Conservation (phyloP, 2,888 invertebrate genomes). For the Athetis lepigone region DNA sequence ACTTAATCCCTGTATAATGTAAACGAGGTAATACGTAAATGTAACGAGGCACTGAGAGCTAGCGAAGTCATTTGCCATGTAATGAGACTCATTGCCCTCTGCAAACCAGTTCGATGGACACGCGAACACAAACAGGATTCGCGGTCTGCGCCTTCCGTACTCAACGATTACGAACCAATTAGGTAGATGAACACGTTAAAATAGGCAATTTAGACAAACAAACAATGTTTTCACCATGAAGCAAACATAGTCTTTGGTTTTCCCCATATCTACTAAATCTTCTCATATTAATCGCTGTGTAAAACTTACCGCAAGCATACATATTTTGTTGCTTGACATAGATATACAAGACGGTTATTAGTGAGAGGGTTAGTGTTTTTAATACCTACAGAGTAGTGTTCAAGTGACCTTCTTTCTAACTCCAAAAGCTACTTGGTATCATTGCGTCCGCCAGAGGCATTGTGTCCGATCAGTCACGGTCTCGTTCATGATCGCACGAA, state of each 20-base stretch:
- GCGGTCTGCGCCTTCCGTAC: slow-evolving; percentile 77
- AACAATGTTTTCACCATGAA: slow-evolving; percentile 18
- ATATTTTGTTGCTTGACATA: too few species aligned
- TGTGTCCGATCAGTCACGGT: slow-evolving; percentile 83
- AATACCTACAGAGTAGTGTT: slow-evolving; percentile 34
- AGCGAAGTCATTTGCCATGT: slow-evolving; percentile 71
- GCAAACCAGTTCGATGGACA: slow-evolving; percentile 77
- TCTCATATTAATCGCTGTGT: too few species aligned
- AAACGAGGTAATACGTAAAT: slow-evolving; percentile 58
- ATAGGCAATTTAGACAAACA: slow-evolving; percentile 30
- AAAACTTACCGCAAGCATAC: too few species aligned
- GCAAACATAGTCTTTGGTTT: too few species aligned
- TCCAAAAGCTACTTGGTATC: slow-evolving; percentile 69
- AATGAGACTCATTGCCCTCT: slow-evolving; percentile 74
- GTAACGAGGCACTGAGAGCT: slow-evolving; percentile 60
- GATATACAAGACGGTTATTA: too few species aligned
- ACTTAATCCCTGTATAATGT: slow-evolving; percentile 47
- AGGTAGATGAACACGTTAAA: slow-evolving; percentile 59
- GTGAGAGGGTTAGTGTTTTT: slow-evolving; percentile 31
- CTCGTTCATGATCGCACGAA: slow-evolving; percentile 80
- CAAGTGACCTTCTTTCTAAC: slow-evolving; percentile 70
- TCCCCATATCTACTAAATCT: not conserved
- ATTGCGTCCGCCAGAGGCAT: slow-evolving; percentile 75
- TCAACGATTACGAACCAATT: slow-evolving; percentile 75
- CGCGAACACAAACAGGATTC: slow-evolving; percentile 80